Conservation (phyloP, 2,888 invertebrate genomes). For the Amphipoea oculea region DNA sequence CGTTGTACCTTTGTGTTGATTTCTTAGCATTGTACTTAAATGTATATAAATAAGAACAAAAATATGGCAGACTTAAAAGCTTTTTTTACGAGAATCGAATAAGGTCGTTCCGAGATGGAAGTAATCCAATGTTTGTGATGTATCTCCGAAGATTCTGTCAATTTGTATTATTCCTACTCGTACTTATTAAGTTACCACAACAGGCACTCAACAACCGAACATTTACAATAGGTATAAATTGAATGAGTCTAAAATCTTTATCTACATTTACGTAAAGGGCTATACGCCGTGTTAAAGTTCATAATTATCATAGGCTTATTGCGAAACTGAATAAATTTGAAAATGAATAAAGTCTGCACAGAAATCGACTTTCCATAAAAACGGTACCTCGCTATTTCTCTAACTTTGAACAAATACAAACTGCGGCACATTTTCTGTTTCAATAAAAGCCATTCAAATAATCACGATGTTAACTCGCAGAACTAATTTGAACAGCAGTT, state of each 20-base stretch:
- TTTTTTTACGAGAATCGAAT: conserved; percentile 38
- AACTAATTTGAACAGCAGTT: conserved; percentile 41
- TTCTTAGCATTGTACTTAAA: background rate
- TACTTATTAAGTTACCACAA: background rate
- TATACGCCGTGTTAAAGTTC: background rate
- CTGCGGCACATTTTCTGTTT: conserved; percentile 25
- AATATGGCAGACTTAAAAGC: conserved; percentile 19
- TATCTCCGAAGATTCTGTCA: conserved; percentile 7
- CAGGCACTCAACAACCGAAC: background rate
- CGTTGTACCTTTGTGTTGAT: conserved; percentile 17
- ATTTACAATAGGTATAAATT: background rate
- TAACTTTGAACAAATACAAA: conserved; percentile 32
- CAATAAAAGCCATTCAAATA: conserved; percentile 39
- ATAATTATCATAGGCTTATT: conserved; percentile 12
- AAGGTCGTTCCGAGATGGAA: conserved; percentile 14
- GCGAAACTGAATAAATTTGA: conserved; percentile 7
- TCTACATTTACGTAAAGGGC: background rate
- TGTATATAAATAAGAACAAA: conserved; percentile 18
- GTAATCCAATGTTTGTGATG: conserved; percentile 18
- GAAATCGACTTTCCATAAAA: conserved; percentile 21
- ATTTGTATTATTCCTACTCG: conserved; percentile 7
- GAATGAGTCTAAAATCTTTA: background rate
- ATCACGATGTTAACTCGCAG: conserved; percentile 14
- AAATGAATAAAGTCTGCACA: conserved; percentile 3
- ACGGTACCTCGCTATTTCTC: conserved; percentile 14